A percentile compares a stretch with the other conserved stretches of the same genome.
These are phyloP conservation scores for Heliconius erato DNA, from an alignment of 2,888 invertebrate species.

Conservation along the genomic window DNA sequence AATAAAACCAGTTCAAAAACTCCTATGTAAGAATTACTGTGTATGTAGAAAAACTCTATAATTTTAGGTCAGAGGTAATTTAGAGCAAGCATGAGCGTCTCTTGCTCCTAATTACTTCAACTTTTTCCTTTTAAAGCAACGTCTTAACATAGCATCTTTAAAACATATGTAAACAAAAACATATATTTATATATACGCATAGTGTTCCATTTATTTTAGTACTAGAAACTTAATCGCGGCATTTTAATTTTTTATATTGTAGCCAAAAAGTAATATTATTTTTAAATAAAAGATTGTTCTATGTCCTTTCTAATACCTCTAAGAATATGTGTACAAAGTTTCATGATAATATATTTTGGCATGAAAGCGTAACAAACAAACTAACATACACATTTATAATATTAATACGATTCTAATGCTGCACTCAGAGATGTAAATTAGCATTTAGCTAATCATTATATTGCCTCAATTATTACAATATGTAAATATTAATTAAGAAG, in stretches of 20 bases:
- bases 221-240: too few relatives aligned
- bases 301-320: too few relatives aligned
- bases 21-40: not conserved
- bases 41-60: not conserved
- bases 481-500: not conserved
- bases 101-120: conserved; percentile 35
- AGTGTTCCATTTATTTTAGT: not conserved
- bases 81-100: conserved; percentile 24
- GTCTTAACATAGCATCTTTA: not conserved
- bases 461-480: not conserved
- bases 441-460: not conserved
- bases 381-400: too few relatives aligned
- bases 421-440: not conserved
- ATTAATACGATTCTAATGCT: too few relatives aligned
- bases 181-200: not conserved
- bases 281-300: too few relatives aligned
- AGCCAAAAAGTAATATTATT: too few relatives aligned
- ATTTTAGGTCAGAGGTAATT: conserved; percentile 38
- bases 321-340: too few relatives aligned
- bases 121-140: conserved; percentile 17
- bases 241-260: too few relatives aligned
- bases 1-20: not conserved
- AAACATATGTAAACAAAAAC: not conserved
- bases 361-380: too few relatives aligned
- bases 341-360: too few relatives aligned